Percentiles rank a stretch among this genome's conserved stretches.
These are phyloP conservation scores for Papilio protenor DNA, from an alignment of 2,888 invertebrate species.

Conservation along the genomic window DNA sequence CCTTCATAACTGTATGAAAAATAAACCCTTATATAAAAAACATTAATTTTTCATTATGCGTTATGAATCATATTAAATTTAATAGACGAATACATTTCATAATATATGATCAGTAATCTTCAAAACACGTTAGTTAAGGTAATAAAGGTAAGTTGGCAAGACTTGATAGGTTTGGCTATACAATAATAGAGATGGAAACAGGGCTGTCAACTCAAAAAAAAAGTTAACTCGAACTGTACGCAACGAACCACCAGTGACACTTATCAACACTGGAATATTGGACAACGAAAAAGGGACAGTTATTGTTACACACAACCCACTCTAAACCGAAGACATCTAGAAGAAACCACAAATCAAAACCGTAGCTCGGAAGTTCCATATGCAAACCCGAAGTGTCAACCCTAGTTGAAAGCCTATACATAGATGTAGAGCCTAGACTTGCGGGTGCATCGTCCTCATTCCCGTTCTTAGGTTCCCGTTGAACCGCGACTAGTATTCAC, in stretches of 20 bases:
- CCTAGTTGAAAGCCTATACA: conserved; percentile 47
- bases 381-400: neutral
- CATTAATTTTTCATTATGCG: neutral
- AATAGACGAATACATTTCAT: neutral
- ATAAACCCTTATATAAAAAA: neutral
- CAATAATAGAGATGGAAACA: conserved; percentile 51
- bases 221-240: neutral
- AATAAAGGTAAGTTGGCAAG: conserved; percentile 31
- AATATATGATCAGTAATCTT: conserved; percentile 8
- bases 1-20: neutral
- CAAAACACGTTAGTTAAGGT: conserved; percentile 20
- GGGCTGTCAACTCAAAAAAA: neutral
- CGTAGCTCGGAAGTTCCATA: neutral
- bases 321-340: neutral
- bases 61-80: conserved; percentile 15
- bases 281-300: neutral
- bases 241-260: neutral
- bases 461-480: conserved; percentile 61
- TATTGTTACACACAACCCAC: neutral
- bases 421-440: conserved; percentile 49
- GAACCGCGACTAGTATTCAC: conserved; percentile 49
- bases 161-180: conserved; percentile 42
- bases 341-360: neutral
- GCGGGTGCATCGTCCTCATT: conserved; percentile 71
- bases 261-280: neutral